A percentile compares a stretch with the other conserved stretches of the same genome.
phyloP scores from a whole-genome alignment of 1,140 invertebrate genomes.

The Drosophila nannoptera region DNA sequence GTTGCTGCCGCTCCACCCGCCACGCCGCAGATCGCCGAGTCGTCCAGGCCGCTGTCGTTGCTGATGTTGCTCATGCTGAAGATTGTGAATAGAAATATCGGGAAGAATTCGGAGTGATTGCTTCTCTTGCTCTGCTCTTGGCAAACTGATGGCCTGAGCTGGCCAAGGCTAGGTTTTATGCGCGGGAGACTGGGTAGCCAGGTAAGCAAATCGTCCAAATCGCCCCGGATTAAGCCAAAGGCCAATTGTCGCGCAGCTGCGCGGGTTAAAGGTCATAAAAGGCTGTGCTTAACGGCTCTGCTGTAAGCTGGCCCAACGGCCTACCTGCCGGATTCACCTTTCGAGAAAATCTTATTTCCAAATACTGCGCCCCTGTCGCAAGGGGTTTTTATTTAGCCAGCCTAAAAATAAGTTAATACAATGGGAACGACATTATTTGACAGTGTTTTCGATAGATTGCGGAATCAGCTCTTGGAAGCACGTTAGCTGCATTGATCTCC shows the following conservation, averaged over 20 bases:
- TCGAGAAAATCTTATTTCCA: too few relatives aligned
- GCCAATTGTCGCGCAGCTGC: slow-evolving; percentile 16
- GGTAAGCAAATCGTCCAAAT: slow-evolving; percentile 8
- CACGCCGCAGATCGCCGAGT: slow-evolving; percentile 40
- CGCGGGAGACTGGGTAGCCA: too few relatives aligned
- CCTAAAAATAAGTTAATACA: too few relatives aligned
- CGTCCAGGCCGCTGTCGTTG: slow-evolving; percentile 57
- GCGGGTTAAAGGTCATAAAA: slow-evolving; percentile 8
- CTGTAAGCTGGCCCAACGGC: too few relatives aligned
- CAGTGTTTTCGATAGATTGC: too few relatives aligned
- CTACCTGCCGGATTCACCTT: too few relatives aligned
- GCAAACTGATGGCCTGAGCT: slow-evolving; percentile 37
- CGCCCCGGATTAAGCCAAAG: slow-evolving; percentile 11
- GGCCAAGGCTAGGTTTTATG: slow-evolving; percentile 32
- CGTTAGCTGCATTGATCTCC: background rate
- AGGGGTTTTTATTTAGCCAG: too few relatives aligned
- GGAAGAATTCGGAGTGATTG: background rate
- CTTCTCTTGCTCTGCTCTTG: slow-evolving; percentile 13
- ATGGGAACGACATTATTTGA: too few relatives aligned
- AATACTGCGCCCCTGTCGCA: too few relatives aligned
- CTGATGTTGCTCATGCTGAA: slow-evolving; percentile 53
- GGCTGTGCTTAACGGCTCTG: background rate
- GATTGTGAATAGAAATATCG: background rate
- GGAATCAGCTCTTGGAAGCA: too few relatives aligned
- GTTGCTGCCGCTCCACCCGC: slow-evolving; percentile 33